Conservation (phyloP, 2,797 vertebrate genomes). For the Enoplosus armatus region DNA sequence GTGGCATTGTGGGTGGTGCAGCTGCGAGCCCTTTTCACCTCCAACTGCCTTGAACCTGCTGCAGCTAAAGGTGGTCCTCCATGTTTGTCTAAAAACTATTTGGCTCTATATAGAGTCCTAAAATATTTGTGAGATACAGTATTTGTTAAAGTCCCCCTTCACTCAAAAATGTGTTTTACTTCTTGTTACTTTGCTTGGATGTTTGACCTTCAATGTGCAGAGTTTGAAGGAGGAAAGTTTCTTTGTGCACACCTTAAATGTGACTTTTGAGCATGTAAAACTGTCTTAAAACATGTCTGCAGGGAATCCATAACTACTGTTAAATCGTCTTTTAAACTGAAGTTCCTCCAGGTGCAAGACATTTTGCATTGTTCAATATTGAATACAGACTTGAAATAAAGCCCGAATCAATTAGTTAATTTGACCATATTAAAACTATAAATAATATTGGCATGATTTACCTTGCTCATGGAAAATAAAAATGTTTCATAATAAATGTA, state of each 20-base stretch:
- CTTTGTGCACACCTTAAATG: background rate
- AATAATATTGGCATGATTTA: background rate
- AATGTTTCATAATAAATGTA: no score
- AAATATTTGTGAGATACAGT: background rate
- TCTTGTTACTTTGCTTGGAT: background rate
- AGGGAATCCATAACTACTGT: no score
- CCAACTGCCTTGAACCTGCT: slow-evolving; percentile 15
- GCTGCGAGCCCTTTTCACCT: slow-evolving; percentile 44
- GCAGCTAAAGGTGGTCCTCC: slow-evolving; percentile 4
- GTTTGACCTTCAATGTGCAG: slow-evolving; percentile 1
- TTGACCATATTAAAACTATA: background rate
- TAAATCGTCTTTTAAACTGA: background rate
- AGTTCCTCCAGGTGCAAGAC: background rate
- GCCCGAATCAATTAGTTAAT: background rate
- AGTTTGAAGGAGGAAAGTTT: background rate
- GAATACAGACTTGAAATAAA: background rate
- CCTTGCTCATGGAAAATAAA: background rate
- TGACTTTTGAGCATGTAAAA: background rate
- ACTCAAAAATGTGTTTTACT: background rate
- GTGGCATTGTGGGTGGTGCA: slow-evolving; percentile 49
- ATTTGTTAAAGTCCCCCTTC: background rate
- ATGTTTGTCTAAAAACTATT: background rate
- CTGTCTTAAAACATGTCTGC: background rate
- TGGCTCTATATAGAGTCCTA: background rate
- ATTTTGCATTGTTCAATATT: background rate